Evolutionary conservation across 2,888 invertebrate species (phyloP), one percentile per base, ranked within the genome.

Genomic region (Lycia hirtaria): DNA sequence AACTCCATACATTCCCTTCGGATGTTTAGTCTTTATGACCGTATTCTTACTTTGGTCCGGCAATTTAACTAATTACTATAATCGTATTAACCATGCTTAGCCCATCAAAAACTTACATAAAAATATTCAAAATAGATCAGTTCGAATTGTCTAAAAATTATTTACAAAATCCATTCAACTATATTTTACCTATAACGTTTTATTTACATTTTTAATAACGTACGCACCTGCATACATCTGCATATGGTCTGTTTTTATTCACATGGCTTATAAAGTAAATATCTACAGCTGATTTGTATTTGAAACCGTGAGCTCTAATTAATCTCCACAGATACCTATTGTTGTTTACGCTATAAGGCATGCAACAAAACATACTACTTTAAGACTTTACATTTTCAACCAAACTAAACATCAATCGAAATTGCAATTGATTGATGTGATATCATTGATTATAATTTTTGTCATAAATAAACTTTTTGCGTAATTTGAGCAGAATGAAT

Each of bases 71-170:
- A 37, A 44, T 22, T 14, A 12, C 41, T 44, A 37, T 53, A n/a
- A n/a, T n/a, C n/a, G n/a, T n/a, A n/a, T n/a, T n/a, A n/a, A n/a
- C n/a, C 28, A 28, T 30, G 9, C 10, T 37, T 35, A 12, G 40
- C 47, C 2, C 38, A 17, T 30, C 9, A 40, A 9, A 45, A 44
- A 10, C 10, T 15, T 35, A 40, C 4, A 49, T 0, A 12, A 28
- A 14, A 12, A 19, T 37, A 43, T 37, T 52, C 45, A 60, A 32
- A 53, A 60, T 33, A 49, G 48, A 59, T 61, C 59, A 59, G 61
- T 64, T 61, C 54, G 48, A 41, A 47, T 56, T 49, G 47, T 30
- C 51, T 63, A 33, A 47, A 54, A 54, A 7, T n/a, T 40, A 54
- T 47, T 45, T 53, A 53, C 45, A 54, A 40, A 30, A 45, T 45